Conservation (phyloP, 2,888 invertebrate species). For the Drosophila tanythrix region DNA sequence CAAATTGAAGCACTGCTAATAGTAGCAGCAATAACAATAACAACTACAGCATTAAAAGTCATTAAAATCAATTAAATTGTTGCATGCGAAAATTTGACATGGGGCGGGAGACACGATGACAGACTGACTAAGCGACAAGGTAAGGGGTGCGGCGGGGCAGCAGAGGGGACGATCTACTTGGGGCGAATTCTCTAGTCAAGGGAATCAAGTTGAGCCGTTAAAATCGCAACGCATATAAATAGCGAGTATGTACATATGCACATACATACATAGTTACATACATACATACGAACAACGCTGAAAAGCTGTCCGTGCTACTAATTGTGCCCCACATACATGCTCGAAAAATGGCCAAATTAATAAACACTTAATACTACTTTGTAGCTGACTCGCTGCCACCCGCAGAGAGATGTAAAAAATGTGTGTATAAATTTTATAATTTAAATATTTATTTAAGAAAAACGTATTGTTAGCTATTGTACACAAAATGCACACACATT, state of each 20-base stretch:
- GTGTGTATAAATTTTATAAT: background rate
- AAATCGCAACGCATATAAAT: constrained; percentile 6
- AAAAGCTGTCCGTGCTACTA: background rate
- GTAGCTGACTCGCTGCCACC: background rate
- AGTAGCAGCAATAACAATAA: constrained; percentile 21
- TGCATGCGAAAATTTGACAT: constrained; percentile 57
- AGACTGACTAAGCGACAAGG: background rate
- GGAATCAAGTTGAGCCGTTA: constrained; percentile 29
- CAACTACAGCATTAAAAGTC: constrained; percentile 24
- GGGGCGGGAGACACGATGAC: background rate
- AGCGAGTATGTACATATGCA: background rate
- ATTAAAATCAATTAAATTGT: constrained; percentile 71
- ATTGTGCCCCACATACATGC: background rate
- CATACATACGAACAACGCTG: background rate
- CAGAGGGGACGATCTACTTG: background rate
- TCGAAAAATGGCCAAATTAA: constrained; percentile 15
- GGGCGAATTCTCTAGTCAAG: constrained; percentile 38
- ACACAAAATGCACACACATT: too few relatives aligned
- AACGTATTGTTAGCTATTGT: background rate
- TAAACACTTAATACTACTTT: background rate
- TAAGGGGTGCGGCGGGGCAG: background rate
- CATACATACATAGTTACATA: background rate
- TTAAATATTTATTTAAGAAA: background rate
- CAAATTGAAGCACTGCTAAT: constrained; percentile 23
- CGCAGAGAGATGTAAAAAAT: background rate